Base-by-base conservation (phyloP, 1,140 invertebrate genomes). In the Brachionus manjavacas region DNA sequence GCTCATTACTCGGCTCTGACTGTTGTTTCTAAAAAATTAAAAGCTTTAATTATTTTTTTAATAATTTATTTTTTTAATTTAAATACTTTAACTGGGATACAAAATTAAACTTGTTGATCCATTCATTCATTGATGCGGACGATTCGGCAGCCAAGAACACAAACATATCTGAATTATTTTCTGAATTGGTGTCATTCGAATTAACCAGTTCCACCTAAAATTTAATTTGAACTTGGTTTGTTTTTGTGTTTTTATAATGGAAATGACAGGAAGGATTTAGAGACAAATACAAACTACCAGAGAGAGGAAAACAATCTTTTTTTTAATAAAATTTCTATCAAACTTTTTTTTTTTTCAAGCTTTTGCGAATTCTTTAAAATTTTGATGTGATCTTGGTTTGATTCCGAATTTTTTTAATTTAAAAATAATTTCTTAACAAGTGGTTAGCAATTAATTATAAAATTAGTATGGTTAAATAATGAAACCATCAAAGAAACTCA, bases 41-140 rank as follows among this genome's bases (percentile, higher is more conserved):
- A 76, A 49, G 9, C 2, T 8, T 49, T 20, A 31, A 1, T 76
- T 49, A 0, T 23, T 23, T 2, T 76, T 35, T 35, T 35, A 35
- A 0, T 35, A 6, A 31, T 2, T 35, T 35, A 35, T 23, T 11
- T 23, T 20, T 41, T 16, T 12, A 20, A 35, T 35, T 76, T 23
- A 9, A 49, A 52, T 76, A 76, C 72, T 81, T 81, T 60, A 81
- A 43, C 23, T 81, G 31, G 7, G 79, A 81, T 23, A 81, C 79
- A 81, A 81, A 81, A 46, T 81, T 81, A 23, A 81, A 81, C 43
- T 81, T 81, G 23, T 81, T 81, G 20, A 81, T 64, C 79, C 79
- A 81, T 68, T 81, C 79, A 7, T 23, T 60, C 79, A 81, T 81
- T 20, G 52, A 64, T 2, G 79, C 20, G 8, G 31, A 12, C 3